Conservation (phyloP, 2,113 vertebrate species). For the Falco punctatus region DNA sequence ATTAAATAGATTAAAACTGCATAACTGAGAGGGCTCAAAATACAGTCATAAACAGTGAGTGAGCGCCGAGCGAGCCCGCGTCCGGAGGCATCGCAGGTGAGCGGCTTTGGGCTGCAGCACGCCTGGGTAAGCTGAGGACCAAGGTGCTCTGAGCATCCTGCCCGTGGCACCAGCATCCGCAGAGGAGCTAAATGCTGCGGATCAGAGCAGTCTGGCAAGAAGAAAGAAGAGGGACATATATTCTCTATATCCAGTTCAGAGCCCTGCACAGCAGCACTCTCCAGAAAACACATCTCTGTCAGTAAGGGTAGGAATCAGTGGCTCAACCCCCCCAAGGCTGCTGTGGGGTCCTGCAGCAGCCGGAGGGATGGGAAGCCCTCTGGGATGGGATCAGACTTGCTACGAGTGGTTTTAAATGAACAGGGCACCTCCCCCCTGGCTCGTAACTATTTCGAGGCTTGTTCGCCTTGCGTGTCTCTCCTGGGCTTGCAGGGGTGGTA, state of each 20-base stretch:
- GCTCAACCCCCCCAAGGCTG: not conserved
- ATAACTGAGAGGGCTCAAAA: not conserved
- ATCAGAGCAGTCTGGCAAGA: not conserved
- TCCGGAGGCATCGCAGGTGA: accelerated
- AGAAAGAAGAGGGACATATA: not conserved
- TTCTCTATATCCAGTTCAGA: not conserved
- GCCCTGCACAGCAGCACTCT: not conserved
- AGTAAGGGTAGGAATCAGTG: not conserved
- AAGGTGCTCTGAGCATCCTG: not conserved
- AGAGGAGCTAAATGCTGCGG: not conserved
- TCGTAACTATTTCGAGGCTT: not conserved
- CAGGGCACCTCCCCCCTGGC: not conserved
- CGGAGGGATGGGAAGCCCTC: not conserved
- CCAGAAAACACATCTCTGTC: not conserved
- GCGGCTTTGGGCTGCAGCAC: not conserved
- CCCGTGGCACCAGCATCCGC: not conserved
- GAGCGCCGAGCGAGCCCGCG: accelerated
- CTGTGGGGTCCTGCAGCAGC: not conserved
- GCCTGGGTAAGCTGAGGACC: not conserved
- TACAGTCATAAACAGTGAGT: accelerated
- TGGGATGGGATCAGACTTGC: not conserved
- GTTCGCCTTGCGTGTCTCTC: accelerated
- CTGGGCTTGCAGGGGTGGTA: not conserved
- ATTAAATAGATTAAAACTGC: not conserved
- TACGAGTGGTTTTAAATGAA: not conserved